Conservation (phyloP, 2,888 invertebrate genomes). For the Trachelus stipa region DNA sequence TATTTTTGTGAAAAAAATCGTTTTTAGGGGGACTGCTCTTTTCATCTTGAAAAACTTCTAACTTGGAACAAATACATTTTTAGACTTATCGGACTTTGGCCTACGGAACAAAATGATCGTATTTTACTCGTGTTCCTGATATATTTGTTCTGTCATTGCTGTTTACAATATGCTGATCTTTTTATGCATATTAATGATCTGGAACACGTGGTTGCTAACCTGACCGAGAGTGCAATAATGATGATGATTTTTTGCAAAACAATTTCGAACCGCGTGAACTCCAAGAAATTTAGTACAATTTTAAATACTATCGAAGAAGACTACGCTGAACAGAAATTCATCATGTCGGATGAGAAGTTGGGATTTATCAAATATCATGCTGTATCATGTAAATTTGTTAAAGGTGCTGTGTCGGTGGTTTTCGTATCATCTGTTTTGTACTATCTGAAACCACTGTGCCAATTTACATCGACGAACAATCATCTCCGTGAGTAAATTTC, state of each 20-base stretch:
- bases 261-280: background rate
- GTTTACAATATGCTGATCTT: background rate
- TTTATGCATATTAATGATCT: background rate
- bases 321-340: background rate
- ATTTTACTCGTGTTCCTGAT: background rate
- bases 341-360: background rate
- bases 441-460: background rate
- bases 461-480: too few species aligned
- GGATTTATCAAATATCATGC: background rate
- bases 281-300: background rate
- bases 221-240: background rate
- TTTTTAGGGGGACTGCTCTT: too few species aligned
- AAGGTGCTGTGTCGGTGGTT: background rate
- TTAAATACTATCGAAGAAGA: background rate
- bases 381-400: background rate
- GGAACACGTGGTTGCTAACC: background rate
- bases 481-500: too few species aligned
- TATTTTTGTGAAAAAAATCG: too few species aligned
- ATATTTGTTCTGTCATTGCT: background rate
- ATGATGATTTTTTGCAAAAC: background rate
- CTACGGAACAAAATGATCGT: background rate
- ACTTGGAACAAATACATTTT: background rate
- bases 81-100: background rate
- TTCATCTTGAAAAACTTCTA: background rate
- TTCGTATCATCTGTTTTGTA: background rate